Base-by-base conservation (phyloP, 35 echinoderm and acorn worm genomes). In the Heliocidaris tuberculata region DNA sequence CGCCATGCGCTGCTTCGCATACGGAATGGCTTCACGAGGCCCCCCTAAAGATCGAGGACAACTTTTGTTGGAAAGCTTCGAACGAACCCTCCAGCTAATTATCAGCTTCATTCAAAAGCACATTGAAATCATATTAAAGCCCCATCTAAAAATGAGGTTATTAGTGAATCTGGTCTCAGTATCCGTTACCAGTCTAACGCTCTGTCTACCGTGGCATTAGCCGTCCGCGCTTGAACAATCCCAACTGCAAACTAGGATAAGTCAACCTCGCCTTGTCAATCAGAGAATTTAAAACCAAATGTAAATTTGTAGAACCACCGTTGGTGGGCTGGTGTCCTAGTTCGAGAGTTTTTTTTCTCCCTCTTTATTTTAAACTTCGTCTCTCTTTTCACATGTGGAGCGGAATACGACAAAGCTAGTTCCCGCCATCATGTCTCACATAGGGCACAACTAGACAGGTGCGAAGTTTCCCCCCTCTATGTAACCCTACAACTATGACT, bases 101-200 rank as follows among this genome's bases (percentile, higher is more conserved):
- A 93, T 93, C 91, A 93, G 29, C 47, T 21, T 48, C 91, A 59
- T 50, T 93, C 48, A 32, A 59, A 93, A 93, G 47, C n/a, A 31
- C 50, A 93, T 93, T 59, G 91, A 93, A 93, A 59, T 93, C 91
- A 93, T 93, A 93, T 93, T 93, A 93, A 93, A 93, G 47, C 50
- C 91, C 91, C 47, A 93, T 93, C 91, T 93, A 48, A 93, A 93
- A 93, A 30, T 49, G 50, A 59, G 48, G 91, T 93, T 93, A 50
- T 59, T 59, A 50, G 91, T 93, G 50, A 59, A 93, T 93, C 50
- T 93, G 50, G 31, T 52, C n/a, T 13, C 16, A 59, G 91, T 93
- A 93, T 93, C 91, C 91, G 91, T 52, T 93, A 93, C 91, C 91
- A 93, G 91, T n/a, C n/a, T 30, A 93, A 59, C 47, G 91, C 91